Conservation (phyloP, 2,797 vertebrate genomes). For the Characodon lateralis region DNA sequence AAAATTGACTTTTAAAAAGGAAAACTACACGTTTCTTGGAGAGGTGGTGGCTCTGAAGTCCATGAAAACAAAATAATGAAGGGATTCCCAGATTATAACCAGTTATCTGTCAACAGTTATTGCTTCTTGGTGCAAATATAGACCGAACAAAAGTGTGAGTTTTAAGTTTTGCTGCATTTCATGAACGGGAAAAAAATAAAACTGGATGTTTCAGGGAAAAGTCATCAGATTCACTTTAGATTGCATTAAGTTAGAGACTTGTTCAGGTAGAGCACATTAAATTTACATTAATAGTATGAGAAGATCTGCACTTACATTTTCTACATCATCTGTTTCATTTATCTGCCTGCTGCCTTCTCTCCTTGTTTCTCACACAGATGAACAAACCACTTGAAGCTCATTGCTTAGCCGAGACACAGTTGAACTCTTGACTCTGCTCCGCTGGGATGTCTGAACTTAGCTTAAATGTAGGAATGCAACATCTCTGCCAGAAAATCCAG, state of each 20-base stretch:
- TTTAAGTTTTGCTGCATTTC: not conserved
- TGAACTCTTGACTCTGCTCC: constrained; percentile 59
- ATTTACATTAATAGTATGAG: not conserved
- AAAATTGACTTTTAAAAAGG: not conserved
- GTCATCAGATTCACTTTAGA: not conserved
- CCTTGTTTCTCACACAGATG: constrained; percentile 23
- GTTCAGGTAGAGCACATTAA: not conserved
- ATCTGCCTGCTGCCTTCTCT: constrained; percentile 3
- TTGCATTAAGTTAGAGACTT: not conserved
- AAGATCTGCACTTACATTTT: constrained; percentile 21
- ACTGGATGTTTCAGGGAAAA: not conserved
- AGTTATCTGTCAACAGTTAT: not conserved
- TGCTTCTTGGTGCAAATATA: too few relatives aligned
- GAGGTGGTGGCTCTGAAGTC: not conserved
- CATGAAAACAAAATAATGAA: not conserved
- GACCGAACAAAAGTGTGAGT: not conserved
- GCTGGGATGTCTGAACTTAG: constrained; percentile 68
- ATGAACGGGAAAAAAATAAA: not conserved
- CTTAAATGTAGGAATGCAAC: constrained; percentile 65
- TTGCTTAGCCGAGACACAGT: constrained; percentile 68
- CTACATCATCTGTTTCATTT: constrained; percentile 32
- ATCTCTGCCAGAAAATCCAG: constrained; percentile 62
- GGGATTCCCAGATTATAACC: not conserved
- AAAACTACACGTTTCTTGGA: not conserved
- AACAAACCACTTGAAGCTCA: constrained; percentile 42